These are phyloP conservation scores for Aspiorhynchus laticeps DNA, from an alignment of 2,113 vertebrate species.

Conservation along the genomic window DNA sequence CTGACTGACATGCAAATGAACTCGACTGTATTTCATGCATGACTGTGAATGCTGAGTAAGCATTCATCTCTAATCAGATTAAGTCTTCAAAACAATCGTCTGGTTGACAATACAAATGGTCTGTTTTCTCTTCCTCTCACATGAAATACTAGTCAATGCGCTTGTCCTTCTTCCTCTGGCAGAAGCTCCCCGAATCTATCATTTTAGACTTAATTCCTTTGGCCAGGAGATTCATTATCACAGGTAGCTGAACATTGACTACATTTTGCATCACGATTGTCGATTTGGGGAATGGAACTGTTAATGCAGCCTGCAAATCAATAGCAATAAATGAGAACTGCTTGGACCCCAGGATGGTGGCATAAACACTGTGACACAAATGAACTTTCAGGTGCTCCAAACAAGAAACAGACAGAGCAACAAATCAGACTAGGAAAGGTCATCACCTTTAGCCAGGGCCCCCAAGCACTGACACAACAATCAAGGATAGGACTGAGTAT, in stretches of 20 bases:
- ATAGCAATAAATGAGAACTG: slow-evolving; percentile 4
- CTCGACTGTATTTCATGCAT: slow-evolving; percentile 36
- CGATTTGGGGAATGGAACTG: not conserved
- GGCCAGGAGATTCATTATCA: not conserved
- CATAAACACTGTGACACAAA: slow-evolving; percentile 26
- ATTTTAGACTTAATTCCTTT: not conserved
- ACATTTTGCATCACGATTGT: not conserved
- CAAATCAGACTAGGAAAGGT: slow-evolving; percentile 27
- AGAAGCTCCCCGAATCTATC: not conserved
- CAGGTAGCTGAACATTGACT: slow-evolving; percentile 6
- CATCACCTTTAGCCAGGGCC: not conserved
- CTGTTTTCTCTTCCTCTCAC: not conserved
- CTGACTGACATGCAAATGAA: slow-evolving; percentile 20
- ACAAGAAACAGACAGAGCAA: slow-evolving; percentile 26
- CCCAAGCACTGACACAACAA: not conserved
- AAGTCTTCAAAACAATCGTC: not conserved
- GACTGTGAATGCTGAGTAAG: slow-evolving; percentile 21
- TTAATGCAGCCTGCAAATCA: not conserved
- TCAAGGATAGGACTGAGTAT: not conserved
- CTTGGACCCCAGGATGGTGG: slow-evolving; percentile 22
- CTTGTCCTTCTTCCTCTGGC: not conserved
- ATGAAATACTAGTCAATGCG: not conserved
- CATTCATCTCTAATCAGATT: slow-evolving; percentile 50
- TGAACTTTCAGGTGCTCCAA: slow-evolving; percentile 27
- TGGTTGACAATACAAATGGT: not conserved